Conservation (phyloP, 2,797 vertebrate species). For the Lerista edwardsae region DNA sequence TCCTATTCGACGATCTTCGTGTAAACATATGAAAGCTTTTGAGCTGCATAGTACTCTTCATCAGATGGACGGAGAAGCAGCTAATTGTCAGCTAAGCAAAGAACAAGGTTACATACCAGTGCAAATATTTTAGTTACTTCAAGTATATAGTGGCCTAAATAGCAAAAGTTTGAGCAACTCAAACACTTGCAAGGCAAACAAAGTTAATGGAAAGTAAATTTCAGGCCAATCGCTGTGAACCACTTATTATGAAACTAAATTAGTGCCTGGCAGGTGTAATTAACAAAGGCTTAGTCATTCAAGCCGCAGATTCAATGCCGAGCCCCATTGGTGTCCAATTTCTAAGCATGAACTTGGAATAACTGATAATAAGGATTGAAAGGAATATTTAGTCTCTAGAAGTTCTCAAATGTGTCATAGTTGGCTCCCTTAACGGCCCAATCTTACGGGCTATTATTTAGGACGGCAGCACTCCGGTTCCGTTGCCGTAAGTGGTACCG, state of each 20-base stretch:
- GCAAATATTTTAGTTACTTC: conserved; percentile 27
- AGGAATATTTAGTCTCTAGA: background rate
- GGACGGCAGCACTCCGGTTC: no score
- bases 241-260: conserved; percentile 72
- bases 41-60: background rate
- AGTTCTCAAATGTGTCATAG: background rate
- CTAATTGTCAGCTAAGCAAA: conserved; percentile 9
- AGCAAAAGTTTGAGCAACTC: conserved; percentile 31
- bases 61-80: background rate
- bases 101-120: background rate
- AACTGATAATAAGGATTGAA: conserved; percentile 55
- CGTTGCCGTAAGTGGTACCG: no score
- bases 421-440: background rate
- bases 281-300: conserved; percentile 71
- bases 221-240: conserved; percentile 65
- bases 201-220: conserved; percentile 73
- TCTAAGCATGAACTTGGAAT: conserved; percentile 54
- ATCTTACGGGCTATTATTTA: no score
- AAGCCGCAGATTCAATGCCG: conserved; percentile 61
- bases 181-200: conserved; percentile 51
- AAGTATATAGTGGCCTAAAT: conserved; percentile 33
- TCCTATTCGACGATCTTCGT: background rate
- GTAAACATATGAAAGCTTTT: background rate
- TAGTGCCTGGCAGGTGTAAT: conserved; percentile 75
- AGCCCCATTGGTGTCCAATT: conserved; percentile 68